These are phyloP conservation scores for Zonitis immaculata DNA, from an alignment of 2,888 invertebrate genomes.

Conservation along the genomic window DNA sequence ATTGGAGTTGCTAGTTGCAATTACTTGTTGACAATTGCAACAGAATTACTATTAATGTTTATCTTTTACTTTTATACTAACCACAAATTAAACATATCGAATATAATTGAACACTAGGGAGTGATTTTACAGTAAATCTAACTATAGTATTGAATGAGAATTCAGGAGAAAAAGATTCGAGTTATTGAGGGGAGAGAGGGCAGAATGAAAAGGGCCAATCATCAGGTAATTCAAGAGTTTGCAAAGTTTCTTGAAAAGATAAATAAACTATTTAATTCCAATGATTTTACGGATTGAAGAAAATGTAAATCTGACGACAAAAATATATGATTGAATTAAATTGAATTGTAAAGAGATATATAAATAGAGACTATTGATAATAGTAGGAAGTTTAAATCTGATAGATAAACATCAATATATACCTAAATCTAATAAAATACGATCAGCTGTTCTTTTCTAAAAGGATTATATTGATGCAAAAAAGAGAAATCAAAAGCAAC, in stretches of 20 bases:
- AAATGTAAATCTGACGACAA: too few relatives aligned
- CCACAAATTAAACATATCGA: background rate
- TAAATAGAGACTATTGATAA: conserved; percentile 30
- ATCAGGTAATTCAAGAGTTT: conserved; percentile 41
- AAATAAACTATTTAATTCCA: conserved; percentile 46
- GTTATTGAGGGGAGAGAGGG: background rate
- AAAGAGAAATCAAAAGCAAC: conserved; percentile 47
- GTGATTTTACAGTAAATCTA: too few relatives aligned
- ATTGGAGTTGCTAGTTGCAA: conserved; percentile 18
- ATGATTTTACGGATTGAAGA: conserved; percentile 19
- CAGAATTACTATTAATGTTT: conserved; percentile 11
- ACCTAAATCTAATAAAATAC: conserved; percentile 51
- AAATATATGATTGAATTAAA: too few relatives aligned
- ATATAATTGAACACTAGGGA: too few relatives aligned
- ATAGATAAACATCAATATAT: conserved; percentile 50
- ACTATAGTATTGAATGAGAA: too few relatives aligned
- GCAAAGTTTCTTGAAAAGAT: conserved; percentile 38
- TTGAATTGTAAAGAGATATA: too few relatives aligned
- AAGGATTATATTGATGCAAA: conserved; percentile 48
- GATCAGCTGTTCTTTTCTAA: conserved; percentile 44
- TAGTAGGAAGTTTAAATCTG: conserved; percentile 46
- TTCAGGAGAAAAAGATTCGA: too few relatives aligned
- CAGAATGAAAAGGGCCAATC: conserved; percentile 24
- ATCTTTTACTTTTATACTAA: conserved; percentile 29
- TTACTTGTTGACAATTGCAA: conserved; percentile 20